Base-by-base conservation (phyloP, 2,797 vertebrate genomes). In the Notolabrus celidotus region DNA sequence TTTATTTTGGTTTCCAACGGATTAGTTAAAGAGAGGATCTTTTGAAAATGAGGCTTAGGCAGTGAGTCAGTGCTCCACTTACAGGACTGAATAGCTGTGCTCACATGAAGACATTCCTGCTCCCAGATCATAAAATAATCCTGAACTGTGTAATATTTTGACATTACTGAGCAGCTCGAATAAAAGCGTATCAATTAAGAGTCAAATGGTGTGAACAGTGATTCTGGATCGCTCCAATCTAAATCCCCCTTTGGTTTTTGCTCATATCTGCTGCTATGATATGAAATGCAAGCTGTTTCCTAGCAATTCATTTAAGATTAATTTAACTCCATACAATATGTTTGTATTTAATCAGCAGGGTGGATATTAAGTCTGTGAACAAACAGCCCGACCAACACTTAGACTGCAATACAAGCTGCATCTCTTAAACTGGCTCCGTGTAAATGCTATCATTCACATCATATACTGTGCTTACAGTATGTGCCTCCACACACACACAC, bases 51-150 rank as follows among this genome's bases (percentile, higher is more conserved):
- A 76, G 68, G 59, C 64, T 78, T 59, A 77, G 56, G 47, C 58
- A 47, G 56, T 79, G 74, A 83, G 70, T 77, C 68, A 68, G 33
- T 58, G 69, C 76, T 67, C 60, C 73, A 70, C 11, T 76, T 76
- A 58, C 34, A 42, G 68, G 38, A 58, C 66, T 80, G 54, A 70
- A 23, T 57, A 39, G 50, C 23, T 10, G 67, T 68, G 58, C 82
- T 85, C 76, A 68, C 34, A 14, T 45, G 19, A 43, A 56, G 43
- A 75, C 50, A 52, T 74, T 80, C 41, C 39, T 36, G 62, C 59
- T 42, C 20, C 20, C 19, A 43, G 61, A 43, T 58, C 50, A 47
- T 25, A 19, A 62, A 49, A 67, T 51, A 52, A 68, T 63, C 45
- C 14, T 22, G 19, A 62, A 54, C 10, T 34, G 34, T 31, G 29